Percentiles rank a stretch among this genome's conserved stretches.
Evolutionary conservation across 2,113 vertebrate species (phyloP).

Genomic region (Lycocorax pyrrhopterus): DNA sequence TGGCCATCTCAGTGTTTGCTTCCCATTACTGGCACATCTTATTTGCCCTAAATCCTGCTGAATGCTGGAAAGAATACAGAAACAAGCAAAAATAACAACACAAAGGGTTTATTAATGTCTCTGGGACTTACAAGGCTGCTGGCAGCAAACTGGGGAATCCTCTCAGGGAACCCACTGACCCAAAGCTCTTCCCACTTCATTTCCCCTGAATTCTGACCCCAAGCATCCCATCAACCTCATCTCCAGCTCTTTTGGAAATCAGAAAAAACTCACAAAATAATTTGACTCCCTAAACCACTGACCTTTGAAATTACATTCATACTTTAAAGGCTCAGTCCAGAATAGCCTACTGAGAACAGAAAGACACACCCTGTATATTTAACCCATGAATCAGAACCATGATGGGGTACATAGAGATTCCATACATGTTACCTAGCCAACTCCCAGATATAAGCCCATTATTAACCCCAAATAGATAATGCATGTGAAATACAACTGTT

Average conservation of each 20-base stretch:
- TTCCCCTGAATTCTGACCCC: background rate
- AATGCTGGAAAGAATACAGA: constrained; percentile 4
- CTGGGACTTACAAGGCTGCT: background rate
- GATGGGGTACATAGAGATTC: background rate
- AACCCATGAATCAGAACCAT: background rate
- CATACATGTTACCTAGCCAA: background rate
- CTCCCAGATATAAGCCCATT: background rate
- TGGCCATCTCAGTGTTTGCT: constrained; percentile 26
- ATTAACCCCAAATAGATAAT: background rate
- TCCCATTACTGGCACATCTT: constrained; percentile 13
- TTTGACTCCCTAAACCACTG: background rate
- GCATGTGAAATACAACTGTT: background rate
- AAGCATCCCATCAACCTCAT: background rate
- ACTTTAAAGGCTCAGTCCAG: background rate
- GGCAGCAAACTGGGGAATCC: background rate
- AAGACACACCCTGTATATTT: background rate
- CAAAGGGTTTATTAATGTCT: background rate
- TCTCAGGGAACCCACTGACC: background rate
- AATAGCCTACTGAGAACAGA: background rate
- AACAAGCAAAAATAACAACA: constrained; percentile 14
- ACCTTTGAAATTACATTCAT: background rate
- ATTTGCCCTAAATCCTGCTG: constrained; percentile 9
- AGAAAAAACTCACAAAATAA: background rate
- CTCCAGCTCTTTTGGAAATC: background rate
- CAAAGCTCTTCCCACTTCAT: background rate